phyloP scores from a whole-genome alignment of 1,140 invertebrate species.

The Drosophila repleta region DNA sequence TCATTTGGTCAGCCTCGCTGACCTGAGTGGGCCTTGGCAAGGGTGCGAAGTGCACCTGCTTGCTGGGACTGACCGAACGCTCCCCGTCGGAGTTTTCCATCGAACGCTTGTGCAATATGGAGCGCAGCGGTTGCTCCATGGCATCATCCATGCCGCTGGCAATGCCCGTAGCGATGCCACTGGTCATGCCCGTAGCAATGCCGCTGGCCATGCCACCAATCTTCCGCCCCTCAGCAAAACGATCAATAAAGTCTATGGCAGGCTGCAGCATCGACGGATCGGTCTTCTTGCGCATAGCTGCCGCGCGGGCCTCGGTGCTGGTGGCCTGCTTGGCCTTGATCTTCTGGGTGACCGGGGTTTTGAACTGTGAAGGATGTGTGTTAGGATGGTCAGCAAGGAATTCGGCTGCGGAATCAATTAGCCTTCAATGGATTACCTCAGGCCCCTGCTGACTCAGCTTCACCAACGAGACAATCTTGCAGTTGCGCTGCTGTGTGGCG shows the following conservation, averaged over 20 bases:
- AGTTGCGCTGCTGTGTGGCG: slow-evolving; percentile 17
- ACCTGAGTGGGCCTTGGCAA: not conserved
- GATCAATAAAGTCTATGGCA: slow-evolving; percentile 12
- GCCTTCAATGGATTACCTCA: slow-evolving; percentile 10
- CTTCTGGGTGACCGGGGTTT: not conserved
- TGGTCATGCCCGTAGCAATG: too few species aligned
- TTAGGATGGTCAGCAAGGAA: too few species aligned
- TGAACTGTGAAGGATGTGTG: not conserved
- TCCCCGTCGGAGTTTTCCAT: not conserved
- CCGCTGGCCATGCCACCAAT: too few species aligned
- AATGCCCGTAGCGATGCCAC: accelerated
- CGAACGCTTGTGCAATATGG: not conserved
- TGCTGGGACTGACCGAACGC: not conserved
- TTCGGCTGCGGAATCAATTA: not conserved
- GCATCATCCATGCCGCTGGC: not conserved
- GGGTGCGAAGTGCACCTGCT: slow-evolving; percentile 30
- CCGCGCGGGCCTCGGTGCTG: not conserved
- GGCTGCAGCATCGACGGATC: not conserved
- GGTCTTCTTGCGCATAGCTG: not conserved
- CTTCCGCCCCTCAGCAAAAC: not conserved
- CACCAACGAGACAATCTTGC: slow-evolving; percentile 23
- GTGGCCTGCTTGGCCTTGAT: not conserved
- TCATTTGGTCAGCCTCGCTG: not conserved
- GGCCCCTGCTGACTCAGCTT: slow-evolving; percentile 5
- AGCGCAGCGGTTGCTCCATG: not conserved